Conservation (phyloP, 2,888 invertebrate species). For the Odontothrips loti region DNA sequence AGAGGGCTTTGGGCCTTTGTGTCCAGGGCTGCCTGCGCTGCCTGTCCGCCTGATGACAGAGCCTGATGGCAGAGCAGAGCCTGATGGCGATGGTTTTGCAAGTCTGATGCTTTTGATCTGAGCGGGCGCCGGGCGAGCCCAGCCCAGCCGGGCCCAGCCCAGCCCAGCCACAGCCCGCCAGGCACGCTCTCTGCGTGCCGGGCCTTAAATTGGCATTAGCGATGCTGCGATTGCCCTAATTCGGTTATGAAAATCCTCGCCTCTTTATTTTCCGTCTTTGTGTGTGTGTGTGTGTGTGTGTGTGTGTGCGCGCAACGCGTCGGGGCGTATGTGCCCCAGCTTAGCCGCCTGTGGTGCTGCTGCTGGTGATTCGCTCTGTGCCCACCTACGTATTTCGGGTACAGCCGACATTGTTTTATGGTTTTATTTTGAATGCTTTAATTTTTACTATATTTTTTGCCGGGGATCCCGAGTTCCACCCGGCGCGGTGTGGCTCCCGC, state of each 20-base stretch:
- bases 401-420: too few relatives aligned
- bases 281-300: background rate
- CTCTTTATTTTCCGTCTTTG: background rate
- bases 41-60: background rate
- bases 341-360: too few relatives aligned
- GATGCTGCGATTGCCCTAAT: background rate
- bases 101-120: background rate
- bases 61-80: background rate
- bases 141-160: background rate
- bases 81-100: slow-evolving; percentile 9
- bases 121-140: background rate
- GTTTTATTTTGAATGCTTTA: too few relatives aligned
- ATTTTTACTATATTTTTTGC: too few relatives aligned
- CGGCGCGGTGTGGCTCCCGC: too few relatives aligned
- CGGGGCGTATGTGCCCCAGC: too few relatives aligned
- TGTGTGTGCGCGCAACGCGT: background rate
- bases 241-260: background rate
- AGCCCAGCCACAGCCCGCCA: background rate
- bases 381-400: too few relatives aligned
- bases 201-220: slow-evolving; percentile 3
- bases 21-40: background rate
- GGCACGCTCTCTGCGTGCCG: background rate
- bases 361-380: too few relatives aligned
- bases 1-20: background rate
- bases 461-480: too few relatives aligned